These are phyloP conservation scores for Acleris emargana DNA, from an alignment of 2,888 invertebrate species.

Conservation along the genomic window DNA sequence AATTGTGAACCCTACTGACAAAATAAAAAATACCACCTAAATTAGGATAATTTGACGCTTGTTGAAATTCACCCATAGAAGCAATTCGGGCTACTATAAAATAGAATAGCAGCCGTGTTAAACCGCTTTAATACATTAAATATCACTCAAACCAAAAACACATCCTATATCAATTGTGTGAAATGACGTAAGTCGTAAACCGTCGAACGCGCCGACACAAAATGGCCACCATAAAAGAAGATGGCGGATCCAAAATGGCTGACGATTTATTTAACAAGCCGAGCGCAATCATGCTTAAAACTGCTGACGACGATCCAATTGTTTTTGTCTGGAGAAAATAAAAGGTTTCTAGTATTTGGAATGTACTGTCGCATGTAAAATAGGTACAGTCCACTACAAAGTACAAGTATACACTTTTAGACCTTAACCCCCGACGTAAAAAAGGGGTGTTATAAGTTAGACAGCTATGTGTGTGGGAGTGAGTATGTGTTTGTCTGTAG, in stretches of 20 bases:
- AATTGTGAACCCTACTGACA: no score
- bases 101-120: no score
- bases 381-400: no score
- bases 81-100: no score
- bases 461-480: no score
- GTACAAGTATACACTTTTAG: no score
- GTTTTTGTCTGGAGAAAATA: conserved; percentile 18
- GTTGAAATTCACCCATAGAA: no score
- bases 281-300: conserved; percentile 27
- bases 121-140: background rate
- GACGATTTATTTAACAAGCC: conserved; percentile 47
- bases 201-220: conserved; percentile 45
- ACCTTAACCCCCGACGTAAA: no score
- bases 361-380: background rate
- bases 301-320: conserved; percentile 7
- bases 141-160: conserved; percentile 3
- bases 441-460: no score
- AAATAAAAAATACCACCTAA: no score
- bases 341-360: conserved; percentile 2
- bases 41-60: no score
- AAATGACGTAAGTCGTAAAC: conserved; percentile 3
- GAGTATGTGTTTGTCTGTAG: no score
- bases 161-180: background rate
- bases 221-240: conserved; percentile 55
- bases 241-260: conserved; percentile 48